Conservation (phyloP, 2,797 vertebrate species). For the Micrastur ruficollis region DNA sequence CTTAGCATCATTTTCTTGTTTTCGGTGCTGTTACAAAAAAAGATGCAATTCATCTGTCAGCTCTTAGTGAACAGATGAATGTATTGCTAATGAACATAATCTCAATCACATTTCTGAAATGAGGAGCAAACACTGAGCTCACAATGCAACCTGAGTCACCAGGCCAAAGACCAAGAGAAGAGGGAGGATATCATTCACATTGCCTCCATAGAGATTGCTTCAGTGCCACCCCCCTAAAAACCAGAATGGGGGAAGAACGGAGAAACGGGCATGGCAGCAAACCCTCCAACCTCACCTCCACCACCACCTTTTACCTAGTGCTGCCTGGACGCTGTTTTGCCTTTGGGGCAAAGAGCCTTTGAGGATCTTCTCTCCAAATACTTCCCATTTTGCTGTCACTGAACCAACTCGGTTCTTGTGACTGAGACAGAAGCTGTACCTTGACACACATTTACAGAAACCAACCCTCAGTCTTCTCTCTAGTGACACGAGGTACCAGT, state of each 20-base stretch:
- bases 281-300: neutral
- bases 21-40: neutral
- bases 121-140: neutral
- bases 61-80: neutral
- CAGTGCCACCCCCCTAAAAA: neutral
- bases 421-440: neutral
- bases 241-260: neutral
- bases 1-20: neutral
- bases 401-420: neutral
- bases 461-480: neutral
- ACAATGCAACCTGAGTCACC: neutral
- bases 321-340: neutral
- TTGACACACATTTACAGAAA: neutral
- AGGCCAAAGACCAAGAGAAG: neutral
- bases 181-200: neutral
- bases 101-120: conserved; percentile 22
- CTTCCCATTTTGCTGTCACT: neutral
- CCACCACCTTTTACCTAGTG: no score
- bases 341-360: neutral
- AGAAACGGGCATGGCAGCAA: neutral
- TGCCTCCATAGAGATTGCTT: neutral
- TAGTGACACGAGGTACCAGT: neutral
- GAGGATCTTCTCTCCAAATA: neutral
- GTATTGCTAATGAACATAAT: conserved; percentile 21
- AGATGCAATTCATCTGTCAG: neutral